Percentiles rank a stretch among this genome's conserved stretches.
phyloP scores from a whole-genome alignment of 2,888 invertebrate genomes.

The Euphydryas editha region DNA sequence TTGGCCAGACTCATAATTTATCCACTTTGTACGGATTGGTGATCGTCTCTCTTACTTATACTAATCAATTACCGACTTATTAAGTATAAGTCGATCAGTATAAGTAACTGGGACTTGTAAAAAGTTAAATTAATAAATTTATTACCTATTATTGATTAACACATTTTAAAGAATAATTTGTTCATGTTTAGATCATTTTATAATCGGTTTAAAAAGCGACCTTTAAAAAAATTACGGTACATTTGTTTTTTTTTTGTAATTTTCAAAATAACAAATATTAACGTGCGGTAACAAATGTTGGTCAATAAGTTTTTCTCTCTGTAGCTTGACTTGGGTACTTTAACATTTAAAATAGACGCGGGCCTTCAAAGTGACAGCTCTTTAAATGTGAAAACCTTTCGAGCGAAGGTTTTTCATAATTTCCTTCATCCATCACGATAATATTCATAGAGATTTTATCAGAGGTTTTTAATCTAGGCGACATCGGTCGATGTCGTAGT shows the following conservation, averaged over 20 bases:
- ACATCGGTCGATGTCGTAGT: not conserved
- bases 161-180: too few species aligned
- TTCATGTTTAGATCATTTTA: too few species aligned
- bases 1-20: too few species aligned
- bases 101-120: too few species aligned
- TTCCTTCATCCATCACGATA: slow-evolving; percentile 5
- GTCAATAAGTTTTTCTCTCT: not conserved
- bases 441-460: slow-evolving; percentile 4
- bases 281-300: not conserved
- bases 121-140: too few species aligned
- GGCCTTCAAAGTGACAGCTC: slow-evolving; percentile 1
- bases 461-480: not conserved
- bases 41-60: too few species aligned
- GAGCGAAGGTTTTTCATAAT: not conserved
- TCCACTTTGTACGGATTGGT: too few species aligned
- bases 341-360: not conserved
- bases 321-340: not conserved
- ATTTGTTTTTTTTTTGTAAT: not conserved
- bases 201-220: not conserved
- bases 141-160: too few species aligned
- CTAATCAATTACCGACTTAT: too few species aligned
- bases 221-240: not conserved
- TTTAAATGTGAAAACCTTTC: not conserved
- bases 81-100: too few species aligned
- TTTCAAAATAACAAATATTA: not conserved